Base-by-base conservation (phyloP, 2,797 vertebrate genomes). In the Zenarchopterus dispar region DNA sequence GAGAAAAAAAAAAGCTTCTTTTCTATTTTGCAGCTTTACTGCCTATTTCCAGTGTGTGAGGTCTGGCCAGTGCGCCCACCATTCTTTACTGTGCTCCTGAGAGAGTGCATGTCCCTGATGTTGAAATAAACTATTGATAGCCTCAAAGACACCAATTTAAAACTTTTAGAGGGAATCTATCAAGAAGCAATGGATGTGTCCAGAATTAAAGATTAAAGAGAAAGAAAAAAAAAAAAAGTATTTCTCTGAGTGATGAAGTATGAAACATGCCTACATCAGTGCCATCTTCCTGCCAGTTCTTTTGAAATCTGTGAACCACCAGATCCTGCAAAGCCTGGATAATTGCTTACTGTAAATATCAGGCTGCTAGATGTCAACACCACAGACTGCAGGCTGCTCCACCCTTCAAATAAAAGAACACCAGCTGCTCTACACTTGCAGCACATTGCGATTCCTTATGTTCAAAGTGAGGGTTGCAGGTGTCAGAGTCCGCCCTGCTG, bases 51-150 rank as follows among this genome's bases (percentile, higher is more conserved):
- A 60, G 75, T 67, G 51, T 56, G 21, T 36, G 51, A 15, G 47
- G 49, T 51, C 41, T 56, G 39, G 17, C 33, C 39, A 22, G 44
- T 31, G 45, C 6, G 1, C 17, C 48, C 45, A 46, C 22, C 63
- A 36, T 31, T 52, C 46, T 26, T 42, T 28, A 61, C 67, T 22
- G 56, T 61, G 57, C 77, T 78, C 77, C 81, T 82, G 82, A 84
- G 73, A 45, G 49, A 58, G 41, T 46, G 36, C 41, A 48, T 42
- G 31, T 69, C 75, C 56, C 78, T 76, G 70, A 80, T 49, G 67
- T 75, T 62, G 48, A 51, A 45, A 39, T 9, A 71, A 60, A 56
- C 21, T 11, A 54, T 26, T 24, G 31, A 22, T 41, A 56, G 68
- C 56, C 33, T 42, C 52, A 58, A 59, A 19, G 11, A 75, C 39